These are phyloP conservation scores for Dolichallabes microphthalmus DNA, from an alignment of 2,113 vertebrate genomes.

Conservation along the genomic window DNA sequence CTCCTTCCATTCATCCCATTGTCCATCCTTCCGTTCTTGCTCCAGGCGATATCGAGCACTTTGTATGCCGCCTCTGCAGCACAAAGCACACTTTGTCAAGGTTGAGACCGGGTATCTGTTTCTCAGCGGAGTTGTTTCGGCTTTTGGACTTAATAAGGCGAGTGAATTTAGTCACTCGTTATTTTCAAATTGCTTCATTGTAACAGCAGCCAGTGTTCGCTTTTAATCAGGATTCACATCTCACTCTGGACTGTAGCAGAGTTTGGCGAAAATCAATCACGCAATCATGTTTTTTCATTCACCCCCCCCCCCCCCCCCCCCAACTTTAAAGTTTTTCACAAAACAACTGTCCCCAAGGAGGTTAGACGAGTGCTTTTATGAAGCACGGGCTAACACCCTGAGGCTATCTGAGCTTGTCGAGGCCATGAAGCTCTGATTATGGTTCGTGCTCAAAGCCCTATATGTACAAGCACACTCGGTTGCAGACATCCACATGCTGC, in stretches of 20 bases:
- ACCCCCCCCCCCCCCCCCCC: neutral
- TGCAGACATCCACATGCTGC: slow-evolving; percentile 37
- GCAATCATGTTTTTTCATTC: neutral
- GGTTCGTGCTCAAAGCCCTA: slow-evolving; percentile 15
- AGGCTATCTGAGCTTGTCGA: neutral
- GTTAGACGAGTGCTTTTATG: slow-evolving; percentile 28
- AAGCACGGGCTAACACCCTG: slow-evolving; percentile 26
- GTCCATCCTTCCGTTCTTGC: neutral
- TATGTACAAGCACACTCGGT: slow-evolving; percentile 46
- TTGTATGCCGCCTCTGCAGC: slow-evolving; percentile 3
- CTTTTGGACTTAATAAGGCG: slow-evolving; percentile 46
- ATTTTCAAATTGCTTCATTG: slow-evolving; percentile 51
- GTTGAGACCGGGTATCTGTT: slow-evolving; percentile 12
- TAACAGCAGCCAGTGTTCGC: slow-evolving; percentile 42
- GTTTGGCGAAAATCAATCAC: slow-evolving; percentile 41
- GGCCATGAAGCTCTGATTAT: slow-evolving; percentile 33
- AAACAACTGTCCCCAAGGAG: neutral
- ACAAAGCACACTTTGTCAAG: neutral
- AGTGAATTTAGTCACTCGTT: slow-evolving; percentile 48
- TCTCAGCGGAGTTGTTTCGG: slow-evolving; percentile 27
- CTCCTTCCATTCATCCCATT: slow-evolving; percentile 3
- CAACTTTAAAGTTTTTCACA: neutral
- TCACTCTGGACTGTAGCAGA: slow-evolving; percentile 40
- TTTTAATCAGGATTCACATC: slow-evolving; percentile 54
- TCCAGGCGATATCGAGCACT: slow-evolving; percentile 19